These are phyloP conservation scores for Aptenodytes patagonicus DNA, from an alignment of 2,113 vertebrate species.

Conservation along the genomic window DNA sequence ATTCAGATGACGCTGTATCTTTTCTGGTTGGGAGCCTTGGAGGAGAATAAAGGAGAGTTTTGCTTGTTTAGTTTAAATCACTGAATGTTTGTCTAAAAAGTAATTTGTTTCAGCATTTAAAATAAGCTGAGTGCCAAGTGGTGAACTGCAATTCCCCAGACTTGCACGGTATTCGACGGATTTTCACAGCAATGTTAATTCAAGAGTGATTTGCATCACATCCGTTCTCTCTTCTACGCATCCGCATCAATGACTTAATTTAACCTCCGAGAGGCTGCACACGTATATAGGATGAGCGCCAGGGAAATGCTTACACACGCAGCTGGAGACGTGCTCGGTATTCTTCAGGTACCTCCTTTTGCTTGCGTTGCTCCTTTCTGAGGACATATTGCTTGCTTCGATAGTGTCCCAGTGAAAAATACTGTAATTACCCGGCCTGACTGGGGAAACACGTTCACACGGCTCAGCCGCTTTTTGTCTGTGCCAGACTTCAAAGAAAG, in stretches of 20 bases:
- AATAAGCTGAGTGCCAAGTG: background rate
- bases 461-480: background rate
- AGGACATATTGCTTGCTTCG: background rate
- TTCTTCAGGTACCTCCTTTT: background rate
- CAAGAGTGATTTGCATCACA: background rate
- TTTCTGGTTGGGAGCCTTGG: background rate
- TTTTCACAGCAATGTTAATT: background rate
- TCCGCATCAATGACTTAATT: accelerated
- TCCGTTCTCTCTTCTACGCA: background rate
- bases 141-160: background rate
- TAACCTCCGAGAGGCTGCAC: background rate
- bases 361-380: background rate
- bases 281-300: accelerated
- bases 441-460: background rate
- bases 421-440: background rate
- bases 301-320: background rate
- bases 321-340: background rate
- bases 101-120: background rate
- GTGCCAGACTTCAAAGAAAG: background rate
- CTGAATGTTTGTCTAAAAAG: background rate
- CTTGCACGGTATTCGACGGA: accelerated
- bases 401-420: background rate
- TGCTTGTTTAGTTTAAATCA: background rate
- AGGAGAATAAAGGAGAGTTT: background rate
- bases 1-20: background rate